phyloP scores from a whole-genome alignment of 2,113 vertebrate species.

The Anarrhichthys ocellatus region DNA sequence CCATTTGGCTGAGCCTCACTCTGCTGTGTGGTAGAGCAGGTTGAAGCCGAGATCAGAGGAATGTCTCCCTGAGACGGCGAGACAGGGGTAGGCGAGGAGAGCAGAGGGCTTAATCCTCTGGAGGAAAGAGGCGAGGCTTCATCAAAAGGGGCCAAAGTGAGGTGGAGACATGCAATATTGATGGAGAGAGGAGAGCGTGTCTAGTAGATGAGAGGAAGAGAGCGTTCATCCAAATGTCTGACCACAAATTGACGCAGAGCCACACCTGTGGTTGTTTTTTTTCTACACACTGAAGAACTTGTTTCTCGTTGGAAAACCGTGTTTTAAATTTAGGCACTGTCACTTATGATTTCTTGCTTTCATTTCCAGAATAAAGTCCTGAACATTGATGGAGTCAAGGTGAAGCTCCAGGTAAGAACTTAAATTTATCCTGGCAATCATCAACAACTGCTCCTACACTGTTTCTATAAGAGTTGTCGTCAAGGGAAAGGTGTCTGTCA shows the following conservation, averaged over 20 bases:
- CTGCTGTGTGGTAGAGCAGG: slow-evolving; percentile 16
- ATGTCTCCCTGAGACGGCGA: slow-evolving; percentile 11
- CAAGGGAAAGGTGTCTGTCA: background rate
- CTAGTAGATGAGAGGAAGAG: slow-evolving; percentile 34
- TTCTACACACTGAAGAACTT: slow-evolving; percentile 2
- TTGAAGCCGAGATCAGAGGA: slow-evolving; percentile 43
- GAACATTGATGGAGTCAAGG: slow-evolving; percentile 91
- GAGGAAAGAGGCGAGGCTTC: slow-evolving; percentile 37
- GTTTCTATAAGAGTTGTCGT: background rate
- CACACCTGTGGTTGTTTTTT: slow-evolving; percentile 7
- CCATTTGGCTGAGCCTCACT: slow-evolving; percentile 17
- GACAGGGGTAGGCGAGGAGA: background rate
- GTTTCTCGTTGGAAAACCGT: background rate
- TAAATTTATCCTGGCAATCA: background rate
- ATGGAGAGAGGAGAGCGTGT: slow-evolving; percentile 46
- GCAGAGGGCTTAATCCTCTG: slow-evolving; percentile 46
- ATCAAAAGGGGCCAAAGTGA: slow-evolving; percentile 51
- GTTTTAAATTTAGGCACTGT: slow-evolving; percentile 24
- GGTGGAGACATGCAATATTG: slow-evolving; percentile 68
- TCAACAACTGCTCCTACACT: background rate
- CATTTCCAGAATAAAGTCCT: slow-evolving; percentile 94
- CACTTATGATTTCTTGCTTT: slow-evolving; percentile 47
- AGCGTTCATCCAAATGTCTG: slow-evolving; percentile 15
- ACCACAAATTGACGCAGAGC: slow-evolving; percentile 10
- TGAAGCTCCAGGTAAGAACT: slow-evolving; percentile 91